Evolutionary conservation across 2,888 invertebrate genomes (phyloP), one percentile per base, ranked within the genome.

Genomic region (Allacma fusca): DNA sequence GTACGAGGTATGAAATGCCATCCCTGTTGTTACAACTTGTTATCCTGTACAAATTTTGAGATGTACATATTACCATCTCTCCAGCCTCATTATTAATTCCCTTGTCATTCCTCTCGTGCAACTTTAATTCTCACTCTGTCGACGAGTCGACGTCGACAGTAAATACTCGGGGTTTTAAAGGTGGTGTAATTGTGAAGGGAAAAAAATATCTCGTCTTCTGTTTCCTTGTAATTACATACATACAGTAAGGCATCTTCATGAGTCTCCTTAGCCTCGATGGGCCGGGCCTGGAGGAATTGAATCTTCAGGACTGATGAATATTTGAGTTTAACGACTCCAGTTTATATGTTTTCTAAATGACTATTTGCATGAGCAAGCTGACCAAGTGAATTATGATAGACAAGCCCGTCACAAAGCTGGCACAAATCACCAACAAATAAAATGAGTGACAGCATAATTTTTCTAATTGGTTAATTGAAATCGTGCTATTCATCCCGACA

Each of bases 41-140:
- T 50, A 50, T 50, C 50, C 50, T 50, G 16, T 12, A n/a, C n/a
- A 19, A 9, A 40, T 40, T 40, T 5, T 40, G 40, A 9, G 40
- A 16, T 50, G 50, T 50, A 2, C 16, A 50, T 1, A n/a, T 9
- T 16, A 5, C 50, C 50, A 50, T 50, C 50, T 50, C 50, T 50
- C 50, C 50, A 50, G 50, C 50, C n/a, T 50, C 50, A 50, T 50
- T 50, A 50, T 50, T 50, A 50, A 50, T 50, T 50, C 50, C n/a
- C 50, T 19, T 50, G 50, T 50, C 50, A 50, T 12, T n/a, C 19
- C 19, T 50, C 2, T 50, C 19, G 50, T 50, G 50, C 50, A 50
- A 50, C 50, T 50, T 5, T 16, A 50, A 50, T 50, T 50, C 50
- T 50, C 50, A 50, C 50, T 50, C 9, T 50, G 50, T 50, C 50